Evolutionary conservation across 2,113 vertebrate genomes (phyloP), one percentile per base, ranked within the genome.

Genomic region (Cottus gobio): DNA sequence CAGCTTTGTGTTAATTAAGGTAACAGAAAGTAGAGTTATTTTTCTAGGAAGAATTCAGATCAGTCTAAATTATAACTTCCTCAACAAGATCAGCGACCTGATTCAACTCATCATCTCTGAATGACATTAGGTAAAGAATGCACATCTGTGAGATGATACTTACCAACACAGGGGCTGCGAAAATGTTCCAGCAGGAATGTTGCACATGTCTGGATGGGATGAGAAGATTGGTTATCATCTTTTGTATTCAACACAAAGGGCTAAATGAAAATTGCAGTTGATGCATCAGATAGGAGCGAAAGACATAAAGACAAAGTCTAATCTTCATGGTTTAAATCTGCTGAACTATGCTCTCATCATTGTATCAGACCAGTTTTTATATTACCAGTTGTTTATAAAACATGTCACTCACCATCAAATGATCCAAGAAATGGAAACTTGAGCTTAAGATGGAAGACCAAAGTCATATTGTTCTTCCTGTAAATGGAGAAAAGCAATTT

Each of bases 271-370:
- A 3, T 2, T 20, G 0, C 1, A 52, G 3, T 10, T 1, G 74
- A 88, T 42, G 75, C 87, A 72, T 93, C 93, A 95, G 94, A 16
- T 94, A 94, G 88, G 93, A 95, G 93, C 95, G 95, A 95, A 95
- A 96, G 85, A 95, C 90, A n/a, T n/a, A n/a, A 26, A 75, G 0
- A 8, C 30, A 2, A 4, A 26, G 46, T 5, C 18, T 9, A 31
- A 44, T 96, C 94, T 68, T 93, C 96, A 95, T 39, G 3, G 72
- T 57, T 36, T 3, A 84, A 84, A 66, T 96, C 95, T 86, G 95
- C 85, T 96, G 95, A 96, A 96, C 94, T 96, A 95, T 95, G 92
- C 79, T 37, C 2, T 95, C 95, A 96, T 95, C 92, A 92, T 28
- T 67, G 89, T 89, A 94, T 50, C 84, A 39, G 37, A 11, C 8